phyloP scores from a whole-genome alignment of 2,113 vertebrate species.

The Camelus dromedarius region DNA sequence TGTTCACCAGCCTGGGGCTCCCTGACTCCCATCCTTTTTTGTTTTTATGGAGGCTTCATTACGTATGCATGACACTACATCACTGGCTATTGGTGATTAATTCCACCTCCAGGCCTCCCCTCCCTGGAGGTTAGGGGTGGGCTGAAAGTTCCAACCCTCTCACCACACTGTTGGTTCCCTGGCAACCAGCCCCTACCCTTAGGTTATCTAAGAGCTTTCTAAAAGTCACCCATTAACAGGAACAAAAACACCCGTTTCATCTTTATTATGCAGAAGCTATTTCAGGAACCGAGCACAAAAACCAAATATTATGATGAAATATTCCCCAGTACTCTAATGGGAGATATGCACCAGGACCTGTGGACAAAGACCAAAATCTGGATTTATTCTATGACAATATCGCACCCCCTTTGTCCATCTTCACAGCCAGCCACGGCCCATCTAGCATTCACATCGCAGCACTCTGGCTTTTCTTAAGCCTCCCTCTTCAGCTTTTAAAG shows the following conservation, averaged over 20 bases:
- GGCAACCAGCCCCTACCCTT: not conserved
- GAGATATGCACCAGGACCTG: not conserved
- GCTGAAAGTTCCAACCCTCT: not conserved
- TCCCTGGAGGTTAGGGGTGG: not conserved
- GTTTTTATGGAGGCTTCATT: too few species aligned
- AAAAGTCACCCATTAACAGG: not conserved
- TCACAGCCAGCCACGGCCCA: not conserved
- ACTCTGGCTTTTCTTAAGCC: not conserved
- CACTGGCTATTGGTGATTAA: not conserved
- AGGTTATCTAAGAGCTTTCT: not conserved
- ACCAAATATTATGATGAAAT: not conserved
- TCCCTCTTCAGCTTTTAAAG: not conserved
- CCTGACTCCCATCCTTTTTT: not conserved
- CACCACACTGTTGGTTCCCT: not conserved
- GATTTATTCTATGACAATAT: too few species aligned
- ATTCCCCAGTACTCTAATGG: not conserved
- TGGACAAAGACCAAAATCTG: not conserved
- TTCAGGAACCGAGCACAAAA: not conserved
- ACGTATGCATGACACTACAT: not conserved
- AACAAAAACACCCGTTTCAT: not conserved
- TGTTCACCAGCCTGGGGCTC: not conserved
- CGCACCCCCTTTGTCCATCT: not conserved
- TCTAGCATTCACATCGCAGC: rapidly evolving
- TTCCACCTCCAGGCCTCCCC: not conserved
- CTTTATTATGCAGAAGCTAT: not conserved